Percentiles rank a stretch among this genome's conserved stretches.
These are phyloP conservation scores for Artibeus jamaicensis DNA, from an alignment of 2,797 vertebrate genomes.

Conservation along the genomic window DNA sequence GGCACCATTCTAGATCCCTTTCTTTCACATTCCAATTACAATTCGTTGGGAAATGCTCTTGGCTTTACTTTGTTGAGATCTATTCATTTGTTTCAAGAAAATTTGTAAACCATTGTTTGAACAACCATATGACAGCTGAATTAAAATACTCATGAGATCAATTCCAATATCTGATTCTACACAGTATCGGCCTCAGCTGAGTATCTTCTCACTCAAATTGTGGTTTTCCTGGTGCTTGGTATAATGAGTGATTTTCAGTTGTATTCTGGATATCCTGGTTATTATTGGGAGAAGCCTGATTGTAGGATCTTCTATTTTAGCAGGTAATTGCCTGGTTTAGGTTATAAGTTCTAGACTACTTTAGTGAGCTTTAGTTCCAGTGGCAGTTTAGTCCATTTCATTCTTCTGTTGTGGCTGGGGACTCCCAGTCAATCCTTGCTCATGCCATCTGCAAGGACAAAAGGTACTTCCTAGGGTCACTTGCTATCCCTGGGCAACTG, in stretches of 20 bases:
- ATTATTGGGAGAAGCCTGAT: not conserved
- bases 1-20: slow-evolving; percentile 10
- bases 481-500: not conserved
- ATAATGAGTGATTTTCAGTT: not conserved
- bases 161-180: slow-evolving; percentile 24
- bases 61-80: not conserved
- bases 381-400: slow-evolving; percentile 25
- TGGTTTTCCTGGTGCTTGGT: slow-evolving; percentile 5
- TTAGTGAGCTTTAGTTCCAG: slow-evolving; percentile 22
- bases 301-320: slow-evolving; percentile 24
- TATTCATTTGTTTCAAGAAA: slow-evolving; percentile 50
- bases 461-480: not conserved
- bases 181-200: not conserved
- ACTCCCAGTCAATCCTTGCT: not conserved
- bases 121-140: slow-evolving; percentile 27
- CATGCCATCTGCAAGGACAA: not conserved
- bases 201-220: slow-evolving; percentile 32
- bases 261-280: not conserved
- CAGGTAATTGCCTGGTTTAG: not conserved
- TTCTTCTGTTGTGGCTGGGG: not conserved
- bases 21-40: slow-evolving; percentile 16
- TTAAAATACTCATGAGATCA: slow-evolving; percentile 27
- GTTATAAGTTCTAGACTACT: slow-evolving; percentile 14
- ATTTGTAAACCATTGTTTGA: not conserved
- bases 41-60: slow-evolving; percentile 45